phyloP scores from a whole-genome alignment of 2,797 vertebrate species.

The Galaxias olidus region DNA sequence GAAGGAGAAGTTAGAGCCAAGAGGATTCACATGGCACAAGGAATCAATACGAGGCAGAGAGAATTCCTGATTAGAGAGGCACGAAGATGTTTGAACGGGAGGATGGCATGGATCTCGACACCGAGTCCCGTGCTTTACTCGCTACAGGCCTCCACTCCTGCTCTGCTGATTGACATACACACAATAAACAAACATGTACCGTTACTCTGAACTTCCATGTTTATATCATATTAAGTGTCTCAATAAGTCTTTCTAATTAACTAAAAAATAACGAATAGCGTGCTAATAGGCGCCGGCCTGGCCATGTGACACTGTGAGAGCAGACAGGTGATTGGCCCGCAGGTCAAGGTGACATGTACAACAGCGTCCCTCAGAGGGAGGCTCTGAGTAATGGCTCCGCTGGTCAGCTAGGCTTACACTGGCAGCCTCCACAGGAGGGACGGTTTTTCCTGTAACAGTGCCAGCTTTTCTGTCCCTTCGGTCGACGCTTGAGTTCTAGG shows the following conservation, averaged over 20 bases:
- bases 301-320: not conserved
- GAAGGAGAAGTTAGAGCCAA: constrained; percentile 14
- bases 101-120: too few species aligned
- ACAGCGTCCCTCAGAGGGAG: constrained; percentile 39
- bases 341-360: constrained; percentile 46
- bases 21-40: constrained; percentile 30
- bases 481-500: constrained; percentile 5
- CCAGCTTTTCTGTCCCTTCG: constrained; percentile 1
- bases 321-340: constrained; percentile 4
- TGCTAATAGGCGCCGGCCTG: not conserved
- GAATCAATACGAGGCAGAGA: constrained; percentile 44
- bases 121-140: too few species aligned
- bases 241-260: too few species aligned
- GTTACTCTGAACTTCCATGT: too few species aligned
- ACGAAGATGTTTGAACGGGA: too few species aligned
- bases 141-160: too few species aligned
- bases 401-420: constrained; percentile 28
- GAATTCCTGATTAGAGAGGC: constrained; percentile 28
- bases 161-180: too few species aligned
- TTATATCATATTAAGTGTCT: too few species aligned
- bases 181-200: too few species aligned
- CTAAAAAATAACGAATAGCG: not conserved
- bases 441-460: constrained; percentile 16
- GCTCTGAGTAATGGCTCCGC: constrained; percentile 57
- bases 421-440: constrained; percentile 20